Evolutionary conservation across 2,888 invertebrate genomes (phyloP), one percentile per base, ranked within the genome.

Genomic region (Drosophila eohydei): DNA sequence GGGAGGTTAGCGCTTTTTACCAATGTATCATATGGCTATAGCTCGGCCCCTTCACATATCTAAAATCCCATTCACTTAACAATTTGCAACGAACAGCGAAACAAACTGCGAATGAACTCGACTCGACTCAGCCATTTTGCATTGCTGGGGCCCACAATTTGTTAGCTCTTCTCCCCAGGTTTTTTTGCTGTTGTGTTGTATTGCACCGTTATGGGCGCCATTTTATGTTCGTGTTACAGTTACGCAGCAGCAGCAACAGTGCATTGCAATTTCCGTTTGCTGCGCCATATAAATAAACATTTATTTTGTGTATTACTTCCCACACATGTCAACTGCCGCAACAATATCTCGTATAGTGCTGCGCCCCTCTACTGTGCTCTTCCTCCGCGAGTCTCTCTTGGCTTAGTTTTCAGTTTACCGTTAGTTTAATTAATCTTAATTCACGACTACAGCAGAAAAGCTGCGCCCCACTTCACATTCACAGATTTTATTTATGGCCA

Each of bases 391-490:
- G 30, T 14, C 32, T 16, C 28, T n/a, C 16, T 51, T 52, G 65
- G 59, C 70, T 89, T 83, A 75, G 78, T 86, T 82, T 86, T 74
- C 83, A 89, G 79, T 57, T 78, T 88, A 74, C 84, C 83, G 87
- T 86, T 83, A 81, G 81, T 86, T 86, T 86, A 86, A 86, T 86
- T 86, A 86, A 86, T 86, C 86, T 86, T 86, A 86, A 86, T 86
- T 90, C 86, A 86, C 87, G 90, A 90, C 90, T 72, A 73, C 71
- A 90, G 68, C 90, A 89, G 88, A 82, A 71, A 70, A 16, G 30
- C 78, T 69, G 71, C 80, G 60, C 68, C 72, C 68, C 88, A 81
- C 89, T 87, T 84, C 88, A 87, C 89, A 84, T 78, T 80, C 89
- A 74, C 58, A 87, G 83, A 84, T 82, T 89, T 87, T 89, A 84